Base-by-base conservation (phyloP, 2,888 invertebrate species). In the Myathropa florea region DNA sequence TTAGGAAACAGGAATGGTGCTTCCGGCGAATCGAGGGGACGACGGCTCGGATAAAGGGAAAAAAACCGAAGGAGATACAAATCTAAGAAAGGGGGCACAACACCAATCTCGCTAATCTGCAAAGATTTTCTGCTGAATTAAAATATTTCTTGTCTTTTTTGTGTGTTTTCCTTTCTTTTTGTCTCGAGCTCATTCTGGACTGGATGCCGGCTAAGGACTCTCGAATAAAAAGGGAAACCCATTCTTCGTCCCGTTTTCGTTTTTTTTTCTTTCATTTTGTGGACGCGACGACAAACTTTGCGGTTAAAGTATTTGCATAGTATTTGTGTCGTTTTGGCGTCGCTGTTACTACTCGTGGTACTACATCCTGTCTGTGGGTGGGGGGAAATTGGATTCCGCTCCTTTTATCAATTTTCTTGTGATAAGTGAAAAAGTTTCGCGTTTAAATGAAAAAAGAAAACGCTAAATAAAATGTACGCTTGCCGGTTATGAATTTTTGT, bases 81-180 rank as follows among this genome's bases (percentile, higher is more conserved):
- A 85, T 85, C 82, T 82, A 55, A 73, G 65, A 81, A 64, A 73
- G 68, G 82, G 78, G 86, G 73, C 75, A 75, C 83, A 86, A 86
- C 65, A 75, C 70, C 78, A 86, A 71, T 63, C 65, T 61, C 30
- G 75, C 78, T 86, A 86, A 86, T 86, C 83, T 79, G 68, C 26
- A 78, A 86, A 83, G 78, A 86, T 86, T 86, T 86, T 78, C 83
- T 83, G 86, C 68, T 83, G 86, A 83, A 86, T 86, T 86, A 83
- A 78, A 79, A 83, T 71, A 71, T 68, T 67, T 71, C 53, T 57
- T 46, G 24, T 36, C 46, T 36, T 33, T 63, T 68, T 46, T 75
- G 18, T 53, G 24, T 30, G n/a, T 61, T 68, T 57, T 24, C 4
- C 4, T 33, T 7, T 63, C 3, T 28, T n/a, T 9, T 46, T 53